phyloP scores from a whole-genome alignment of 2,113 vertebrate species.

The Cephalopholis sonnerati region DNA sequence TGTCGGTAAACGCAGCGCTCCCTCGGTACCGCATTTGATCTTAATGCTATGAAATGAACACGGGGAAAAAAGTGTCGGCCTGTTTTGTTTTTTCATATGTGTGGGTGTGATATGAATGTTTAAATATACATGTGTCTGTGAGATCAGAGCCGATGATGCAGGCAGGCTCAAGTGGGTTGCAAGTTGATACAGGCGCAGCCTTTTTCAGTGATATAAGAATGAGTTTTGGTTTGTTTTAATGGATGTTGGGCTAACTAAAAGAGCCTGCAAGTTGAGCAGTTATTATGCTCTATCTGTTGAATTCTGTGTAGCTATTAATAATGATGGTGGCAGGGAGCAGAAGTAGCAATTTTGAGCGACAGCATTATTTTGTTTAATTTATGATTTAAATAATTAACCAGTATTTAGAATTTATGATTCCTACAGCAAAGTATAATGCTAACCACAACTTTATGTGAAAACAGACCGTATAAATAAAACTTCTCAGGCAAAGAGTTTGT shows the following conservation, averaged over 20 bases:
- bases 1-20: background rate
- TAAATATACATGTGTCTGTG: background rate
- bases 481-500: background rate
- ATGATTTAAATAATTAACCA: conserved; percentile 25
- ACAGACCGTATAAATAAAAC: background rate
- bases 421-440: background rate
- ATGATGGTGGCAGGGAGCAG: no score
- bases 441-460: background rate
- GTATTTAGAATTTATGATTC: conserved; percentile 8
- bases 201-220: background rate
- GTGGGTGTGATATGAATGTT: background rate
- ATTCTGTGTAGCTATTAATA: no score
- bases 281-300: no score
- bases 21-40: background rate
- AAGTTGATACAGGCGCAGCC: background rate
- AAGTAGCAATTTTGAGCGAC: background rate
- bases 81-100: background rate
- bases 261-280: no score
- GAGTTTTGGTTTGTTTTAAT: background rate
- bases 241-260: background rate
- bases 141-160: background rate
- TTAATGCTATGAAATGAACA: background rate
- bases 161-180: background rate
- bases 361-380: conserved; percentile 20
- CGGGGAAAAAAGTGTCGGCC: background rate